phyloP scores from a whole-genome alignment of 2,888 invertebrate species.

The Drosophila stalkeri region DNA sequence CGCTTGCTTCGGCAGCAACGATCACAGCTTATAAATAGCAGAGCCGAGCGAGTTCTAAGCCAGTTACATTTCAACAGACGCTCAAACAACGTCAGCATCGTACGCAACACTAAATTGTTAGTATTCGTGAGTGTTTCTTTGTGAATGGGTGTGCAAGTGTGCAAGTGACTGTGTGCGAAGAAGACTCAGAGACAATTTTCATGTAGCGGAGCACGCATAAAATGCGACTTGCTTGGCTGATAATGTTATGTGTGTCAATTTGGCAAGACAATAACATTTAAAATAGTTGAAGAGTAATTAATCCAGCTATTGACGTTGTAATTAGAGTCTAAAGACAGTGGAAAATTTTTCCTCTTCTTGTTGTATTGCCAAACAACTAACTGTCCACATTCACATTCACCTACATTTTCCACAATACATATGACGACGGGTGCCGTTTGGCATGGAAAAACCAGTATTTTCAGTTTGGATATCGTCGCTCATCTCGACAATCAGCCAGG shows the following conservation, averaged over 20 bases:
- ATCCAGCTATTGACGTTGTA: slow-evolving; percentile 52
- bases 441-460: slow-evolving; percentile 72
- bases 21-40: slow-evolving; percentile 81
- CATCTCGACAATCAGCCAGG: slow-evolving; percentile 26
- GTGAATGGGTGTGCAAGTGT: slow-evolving; percentile 17
- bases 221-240: slow-evolving; percentile 57
- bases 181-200: slow-evolving; percentile 30
- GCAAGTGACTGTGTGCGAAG: slow-evolving; percentile 30
- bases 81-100: slow-evolving; percentile 53
- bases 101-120: slow-evolving; percentile 43
- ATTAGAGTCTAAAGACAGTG: slow-evolving; percentile 70
- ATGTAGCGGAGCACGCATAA: slow-evolving; percentile 1
- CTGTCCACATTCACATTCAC: slow-evolving; percentile 49
- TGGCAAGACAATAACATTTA: slow-evolving; percentile 49
- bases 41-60: slow-evolving; percentile 64
- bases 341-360: slow-evolving; percentile 64
- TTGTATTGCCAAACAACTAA: slow-evolving; percentile 33
- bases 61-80: slow-evolving; percentile 76
- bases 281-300: slow-evolving; percentile 20
- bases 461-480: slow-evolving; percentile 32
- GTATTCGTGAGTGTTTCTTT: slow-evolving; percentile 47
- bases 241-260: slow-evolving; percentile 64
- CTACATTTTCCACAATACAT: slow-evolving; percentile 39
- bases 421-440: slow-evolving; percentile 40
- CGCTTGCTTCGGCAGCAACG: slow-evolving; percentile 6